Base-by-base conservation (phyloP, 1,140 invertebrate species). In the Leptopilina boulardi region DNA sequence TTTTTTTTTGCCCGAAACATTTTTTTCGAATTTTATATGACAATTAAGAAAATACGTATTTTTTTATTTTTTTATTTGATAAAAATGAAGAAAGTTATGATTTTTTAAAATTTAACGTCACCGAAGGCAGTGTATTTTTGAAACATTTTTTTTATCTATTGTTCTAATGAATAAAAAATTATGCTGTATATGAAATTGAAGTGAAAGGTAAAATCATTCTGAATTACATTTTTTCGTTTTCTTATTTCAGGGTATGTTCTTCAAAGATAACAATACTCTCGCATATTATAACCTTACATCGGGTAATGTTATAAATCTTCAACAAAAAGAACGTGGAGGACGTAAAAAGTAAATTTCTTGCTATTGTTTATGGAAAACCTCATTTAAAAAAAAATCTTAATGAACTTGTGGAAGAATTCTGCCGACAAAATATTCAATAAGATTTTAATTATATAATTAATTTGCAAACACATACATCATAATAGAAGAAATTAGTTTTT, bases 241-340 rank as follows among this genome's bases (percentile, higher is more conserved):
- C 74, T 47, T 82, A 87, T 93, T 93, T 15, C 89, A 98, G 96
- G 98, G 98, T 54, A 95, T 99, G 88, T 99, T 99, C 91, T 98
- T 99, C 91, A 99, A 99, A 89, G 98, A 99, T 92, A 97, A 95
- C 21, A 98, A 99, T 87, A 95, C 95, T 1, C 92, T 99, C 87
- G 99, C 97, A 0, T 99, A 96, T 92, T 99, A 99, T 91, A 99
- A 99, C 90, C 94, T 99, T 26, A 92, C 94, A 0, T 95, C 95
- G 10, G 96, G 95, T 56, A 95, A 95, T 13, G 91, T 94, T n/a
- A 94, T 99, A 51, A 95, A 97, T 84, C 92, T 99, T 44, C 95
- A 98, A 90, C 92, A 99, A 6, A 99, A 99, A 90, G 99, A 99
- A 91, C 94, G 99, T 91, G 99, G 99, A 90, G 99, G 99, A 41